phyloP scores from a whole-genome alignment of 2,797 vertebrate species.

The Onychomys leucogaster region DNA sequence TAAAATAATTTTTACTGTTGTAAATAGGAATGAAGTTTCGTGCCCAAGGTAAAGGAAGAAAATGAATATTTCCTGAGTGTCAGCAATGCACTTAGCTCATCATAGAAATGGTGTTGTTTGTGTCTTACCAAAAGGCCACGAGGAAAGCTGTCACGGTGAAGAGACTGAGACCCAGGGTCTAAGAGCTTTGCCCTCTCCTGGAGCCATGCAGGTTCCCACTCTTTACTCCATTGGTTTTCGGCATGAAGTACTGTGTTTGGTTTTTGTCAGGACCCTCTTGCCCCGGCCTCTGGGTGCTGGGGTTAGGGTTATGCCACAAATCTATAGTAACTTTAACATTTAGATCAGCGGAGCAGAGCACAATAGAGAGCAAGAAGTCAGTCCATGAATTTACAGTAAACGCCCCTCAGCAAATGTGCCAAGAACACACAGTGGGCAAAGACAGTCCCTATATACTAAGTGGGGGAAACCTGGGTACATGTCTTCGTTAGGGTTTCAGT shows the following conservation, averaged over 20 bases:
- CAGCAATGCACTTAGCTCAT: neutral
- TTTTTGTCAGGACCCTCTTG: neutral
- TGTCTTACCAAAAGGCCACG: neutral
- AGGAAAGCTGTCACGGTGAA: conserved; percentile 20
- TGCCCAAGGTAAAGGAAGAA: conserved; percentile 41
- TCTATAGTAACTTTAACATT: neutral
- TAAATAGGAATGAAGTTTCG: conserved; percentile 26
- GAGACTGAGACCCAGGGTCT: neutral
- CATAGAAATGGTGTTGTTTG: neutral
- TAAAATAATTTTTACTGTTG: conserved; percentile 19
- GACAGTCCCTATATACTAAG: neutral
- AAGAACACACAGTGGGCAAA: neutral
- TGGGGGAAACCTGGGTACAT: neutral
- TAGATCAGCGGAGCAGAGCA: neutral
- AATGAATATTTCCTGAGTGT: conserved; percentile 18
- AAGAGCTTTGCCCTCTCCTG: neutral
- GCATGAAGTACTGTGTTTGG: neutral
- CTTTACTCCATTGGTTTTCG: neutral
- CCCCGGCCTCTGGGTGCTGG: neutral
- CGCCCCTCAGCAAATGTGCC: neutral
- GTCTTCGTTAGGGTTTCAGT: neutral
- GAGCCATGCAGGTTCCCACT: neutral
- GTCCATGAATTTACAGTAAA: neutral
- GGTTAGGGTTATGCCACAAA: neutral
- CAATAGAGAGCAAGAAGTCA: neutral